Evolutionary conservation across 1,140 invertebrate genomes (phyloP).

Genomic region (Hylaeus anthracinus): DNA sequence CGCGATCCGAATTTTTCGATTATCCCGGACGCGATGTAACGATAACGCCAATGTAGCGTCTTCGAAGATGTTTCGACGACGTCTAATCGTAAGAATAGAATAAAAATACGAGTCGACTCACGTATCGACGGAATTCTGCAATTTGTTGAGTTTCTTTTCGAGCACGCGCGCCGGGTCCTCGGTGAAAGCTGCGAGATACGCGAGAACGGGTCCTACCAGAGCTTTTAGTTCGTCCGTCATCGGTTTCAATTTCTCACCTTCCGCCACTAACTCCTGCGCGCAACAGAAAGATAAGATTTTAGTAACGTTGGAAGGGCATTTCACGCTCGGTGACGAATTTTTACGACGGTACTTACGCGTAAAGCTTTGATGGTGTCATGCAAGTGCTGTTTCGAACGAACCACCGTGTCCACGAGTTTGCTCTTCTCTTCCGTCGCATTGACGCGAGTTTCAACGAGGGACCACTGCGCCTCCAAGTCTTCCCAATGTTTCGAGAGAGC

Average conservation of each 20-base stretch:
- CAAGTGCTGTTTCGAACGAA: slow-evolving; percentile 87
- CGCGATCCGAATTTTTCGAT: too few relatives aligned
- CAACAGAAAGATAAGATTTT: slow-evolving; percentile 29
- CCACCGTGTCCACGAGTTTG: slow-evolving; percentile 87
- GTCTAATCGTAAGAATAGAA: background rate
- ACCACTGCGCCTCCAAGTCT: slow-evolving; percentile 86
- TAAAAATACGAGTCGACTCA: slow-evolving; percentile 79
- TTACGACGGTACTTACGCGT: slow-evolving; percentile 81
- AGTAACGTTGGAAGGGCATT: too few relatives aligned
- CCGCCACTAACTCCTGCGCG: slow-evolving; percentile 83
- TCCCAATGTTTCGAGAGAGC: slow-evolving; percentile 89
- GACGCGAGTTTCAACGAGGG: slow-evolving; percentile 84
- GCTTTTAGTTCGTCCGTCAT: slow-evolving; percentile 78
- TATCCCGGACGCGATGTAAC: background rate
- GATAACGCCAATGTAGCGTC: slow-evolving; percentile 8
- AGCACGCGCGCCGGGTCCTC: slow-evolving; percentile 82
- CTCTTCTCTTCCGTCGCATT: slow-evolving; percentile 86
- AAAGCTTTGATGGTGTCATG: slow-evolving; percentile 86
- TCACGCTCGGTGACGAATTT: background rate
- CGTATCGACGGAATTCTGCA: slow-evolving; percentile 83
- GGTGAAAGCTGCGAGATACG: slow-evolving; percentile 83
- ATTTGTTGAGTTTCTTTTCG: slow-evolving; percentile 82
- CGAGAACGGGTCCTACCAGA: slow-evolving; percentile 82
- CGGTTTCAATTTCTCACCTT: slow-evolving; percentile 82
- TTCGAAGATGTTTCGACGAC: background rate